Base-by-base conservation (phyloP, 2,888 invertebrate genomes). In the Agrochola litura region DNA sequence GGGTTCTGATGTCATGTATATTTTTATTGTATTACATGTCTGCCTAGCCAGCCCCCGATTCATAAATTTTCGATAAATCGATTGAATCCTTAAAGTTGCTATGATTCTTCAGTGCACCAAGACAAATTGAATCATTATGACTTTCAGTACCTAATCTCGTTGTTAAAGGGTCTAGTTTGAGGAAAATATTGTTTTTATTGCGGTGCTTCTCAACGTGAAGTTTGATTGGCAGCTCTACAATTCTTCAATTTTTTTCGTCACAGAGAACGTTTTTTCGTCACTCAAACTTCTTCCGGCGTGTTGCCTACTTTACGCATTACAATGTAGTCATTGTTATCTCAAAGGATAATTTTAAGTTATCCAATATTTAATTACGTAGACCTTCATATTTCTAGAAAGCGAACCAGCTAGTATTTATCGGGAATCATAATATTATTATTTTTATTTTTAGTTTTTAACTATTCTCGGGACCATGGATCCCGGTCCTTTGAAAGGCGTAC, bases 1-100 rank as follows among this genome's bases (percentile, higher is more conserved):
- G n/a, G 49, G 41, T 10, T 82, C 73, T 83, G 85, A 83, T 77
- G 83, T 81, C 77, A 83, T 74, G 25, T 73, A n/a, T 80, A 84
- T 69, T 72, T 73, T 72, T 69, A 49, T 61, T 72, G 43, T 71
- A 16, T 56, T 43, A 63, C 54, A 56, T 56, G 49, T 58, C 54
- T 41, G 16, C 61, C 78, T 78, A 54, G 75, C 30, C 30, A 61
- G 54, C 37, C 58, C 52, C 52, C 30, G 52, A 46, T 70, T 49
- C 41, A n/a, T 14, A 49, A 19, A n/a, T 52, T 37, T 61, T 54
- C 6, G 37, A 46, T 68, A 79, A 25, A 54, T 25, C 12, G 12
- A 22, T 25, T 68, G 9, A 64, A 58, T 58, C 14, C 6, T 22
- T 30, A 6, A 6, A 60, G 25, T 22, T 25, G 5, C 3, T 9